Evolutionary conservation across 2,797 vertebrate species (phyloP).

Genomic region (Esox masquinongy): DNA sequence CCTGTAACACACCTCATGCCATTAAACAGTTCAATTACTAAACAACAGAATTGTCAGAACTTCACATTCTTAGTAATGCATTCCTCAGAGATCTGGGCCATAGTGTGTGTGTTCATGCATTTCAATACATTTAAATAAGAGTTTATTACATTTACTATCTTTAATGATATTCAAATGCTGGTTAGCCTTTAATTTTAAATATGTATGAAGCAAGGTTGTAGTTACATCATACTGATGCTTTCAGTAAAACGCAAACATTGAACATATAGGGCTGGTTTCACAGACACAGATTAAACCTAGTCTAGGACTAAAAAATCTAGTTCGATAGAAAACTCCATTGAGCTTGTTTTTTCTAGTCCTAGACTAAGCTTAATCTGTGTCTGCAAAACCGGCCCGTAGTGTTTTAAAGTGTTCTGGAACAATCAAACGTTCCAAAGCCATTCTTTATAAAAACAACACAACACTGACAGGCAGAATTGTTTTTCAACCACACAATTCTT

Average conservation of each 20-base stretch:
- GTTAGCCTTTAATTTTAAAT: neutral
- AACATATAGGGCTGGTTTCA: neutral
- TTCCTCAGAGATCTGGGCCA: too few species aligned
- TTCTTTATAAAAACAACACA: slow-evolving; percentile 12
- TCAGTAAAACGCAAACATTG: neutral
- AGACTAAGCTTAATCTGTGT: too few species aligned
- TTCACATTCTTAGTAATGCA: neutral
- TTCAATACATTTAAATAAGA: neutral
- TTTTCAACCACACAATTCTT: neutral
- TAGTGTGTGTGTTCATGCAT: neutral
- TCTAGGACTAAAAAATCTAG: too few species aligned
- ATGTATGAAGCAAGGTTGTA: neutral
- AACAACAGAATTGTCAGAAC: neutral
- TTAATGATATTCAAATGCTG: neutral
- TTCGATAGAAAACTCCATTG: too few species aligned
- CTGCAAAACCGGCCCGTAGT: too few species aligned
- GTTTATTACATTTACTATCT: too few species aligned
- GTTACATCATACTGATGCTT: neutral
- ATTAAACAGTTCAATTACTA: neutral
- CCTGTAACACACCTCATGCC: neutral
- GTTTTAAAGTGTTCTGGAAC: slow-evolving; percentile 1
- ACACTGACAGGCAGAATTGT: neutral
- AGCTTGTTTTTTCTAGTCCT: too few species aligned
- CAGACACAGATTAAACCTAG: too few species aligned
- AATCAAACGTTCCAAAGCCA: neutral